A percentile compares a stretch with the other conserved stretches of the same genome.
These are phyloP conservation scores for Acipenser ruthenus DNA, from an alignment of 2,797 vertebrate genomes.

Conservation along the genomic window DNA sequence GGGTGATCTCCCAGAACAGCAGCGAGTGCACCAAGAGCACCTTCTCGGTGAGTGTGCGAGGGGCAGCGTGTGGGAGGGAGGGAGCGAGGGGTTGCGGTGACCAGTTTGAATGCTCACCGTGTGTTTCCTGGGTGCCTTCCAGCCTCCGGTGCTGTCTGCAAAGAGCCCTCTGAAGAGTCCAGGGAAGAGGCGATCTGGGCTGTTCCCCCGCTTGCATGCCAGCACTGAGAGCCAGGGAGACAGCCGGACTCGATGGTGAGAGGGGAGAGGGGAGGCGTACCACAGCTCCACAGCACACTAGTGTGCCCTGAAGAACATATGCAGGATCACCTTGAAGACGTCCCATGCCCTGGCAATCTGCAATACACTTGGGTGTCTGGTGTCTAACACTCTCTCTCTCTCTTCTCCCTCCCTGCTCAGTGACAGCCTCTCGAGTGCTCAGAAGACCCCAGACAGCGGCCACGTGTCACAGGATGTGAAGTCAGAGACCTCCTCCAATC, in stretches of 20 bases:
- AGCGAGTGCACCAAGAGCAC: conserved; percentile 87
- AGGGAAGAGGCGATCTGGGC: conserved; percentile 85
- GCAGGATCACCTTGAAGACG: too few species aligned
- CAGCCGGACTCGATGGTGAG: conserved; percentile 68
- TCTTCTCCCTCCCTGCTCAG: conserved; percentile 26
- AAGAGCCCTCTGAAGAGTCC: conserved; percentile 91
- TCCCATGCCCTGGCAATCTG: too few species aligned
- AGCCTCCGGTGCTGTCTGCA: conserved; percentile 71
- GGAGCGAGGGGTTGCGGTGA: neutral
- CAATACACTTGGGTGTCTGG: neutral
- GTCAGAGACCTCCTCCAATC: conserved; percentile 87
- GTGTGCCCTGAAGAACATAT: too few species aligned
- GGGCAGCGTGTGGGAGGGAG: neutral
- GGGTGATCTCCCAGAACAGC: conserved; percentile 77
- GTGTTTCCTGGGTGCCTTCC: conserved; percentile 13
- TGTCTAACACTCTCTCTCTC: neutral
- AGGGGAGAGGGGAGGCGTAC: too few species aligned
- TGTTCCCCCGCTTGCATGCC: conserved; percentile 89
- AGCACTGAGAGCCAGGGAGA: conserved; percentile 74
- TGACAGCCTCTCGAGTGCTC: conserved; percentile 63
- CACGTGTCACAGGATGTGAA: conserved; percentile 78
- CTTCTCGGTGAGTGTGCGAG: conserved; percentile 72
- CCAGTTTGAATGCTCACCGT: neutral
- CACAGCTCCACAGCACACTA: too few species aligned
- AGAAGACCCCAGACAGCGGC: conserved; percentile 69